Evolutionary conservation across 2,888 invertebrate species (phyloP).

Genomic region (Scelioninae gen. 1): DNA sequence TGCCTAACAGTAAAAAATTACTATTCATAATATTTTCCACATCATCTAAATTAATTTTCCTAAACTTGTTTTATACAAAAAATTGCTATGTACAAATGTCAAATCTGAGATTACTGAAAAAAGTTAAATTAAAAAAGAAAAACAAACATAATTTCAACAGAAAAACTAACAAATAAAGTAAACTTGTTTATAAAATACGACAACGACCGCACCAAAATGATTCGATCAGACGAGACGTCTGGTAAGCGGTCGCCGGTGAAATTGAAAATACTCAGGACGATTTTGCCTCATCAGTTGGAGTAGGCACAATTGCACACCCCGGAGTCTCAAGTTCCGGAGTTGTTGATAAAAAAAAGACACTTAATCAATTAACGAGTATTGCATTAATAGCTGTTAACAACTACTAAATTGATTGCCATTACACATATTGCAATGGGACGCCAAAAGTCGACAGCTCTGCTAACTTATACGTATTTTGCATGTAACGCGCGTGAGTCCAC

Average conservation of each 20-base stretch:
- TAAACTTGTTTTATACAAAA: no score
- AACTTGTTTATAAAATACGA: no score
- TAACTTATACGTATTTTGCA: constrained; percentile 1
- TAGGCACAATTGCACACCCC: constrained; percentile 54
- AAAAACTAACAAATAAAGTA: no score
- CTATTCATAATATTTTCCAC: no score
- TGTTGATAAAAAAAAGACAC: constrained; percentile 48
- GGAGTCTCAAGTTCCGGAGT: constrained; percentile 50
- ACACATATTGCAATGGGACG: constrained; percentile 7
- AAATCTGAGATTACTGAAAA: no score
- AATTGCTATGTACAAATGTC: no score
- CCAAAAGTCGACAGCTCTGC: constrained; percentile 16
- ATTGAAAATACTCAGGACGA: constrained; percentile 43
- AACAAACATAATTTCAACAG: no score
- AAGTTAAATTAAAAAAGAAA: no score
- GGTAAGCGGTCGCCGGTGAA: not conserved
- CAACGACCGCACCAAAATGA: no score
- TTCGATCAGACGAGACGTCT: constrained; percentile 6
- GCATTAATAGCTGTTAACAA: constrained; percentile 33
- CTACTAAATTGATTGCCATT: constrained; percentile 19
- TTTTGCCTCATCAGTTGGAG: constrained; percentile 54
- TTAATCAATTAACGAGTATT: constrained; percentile 46
- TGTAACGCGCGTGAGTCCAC: constrained; percentile 10
- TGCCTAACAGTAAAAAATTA: no score
- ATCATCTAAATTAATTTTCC: no score